phyloP scores from a whole-genome alignment of 2,888 invertebrate species.

The Cephus nigrinus region DNA sequence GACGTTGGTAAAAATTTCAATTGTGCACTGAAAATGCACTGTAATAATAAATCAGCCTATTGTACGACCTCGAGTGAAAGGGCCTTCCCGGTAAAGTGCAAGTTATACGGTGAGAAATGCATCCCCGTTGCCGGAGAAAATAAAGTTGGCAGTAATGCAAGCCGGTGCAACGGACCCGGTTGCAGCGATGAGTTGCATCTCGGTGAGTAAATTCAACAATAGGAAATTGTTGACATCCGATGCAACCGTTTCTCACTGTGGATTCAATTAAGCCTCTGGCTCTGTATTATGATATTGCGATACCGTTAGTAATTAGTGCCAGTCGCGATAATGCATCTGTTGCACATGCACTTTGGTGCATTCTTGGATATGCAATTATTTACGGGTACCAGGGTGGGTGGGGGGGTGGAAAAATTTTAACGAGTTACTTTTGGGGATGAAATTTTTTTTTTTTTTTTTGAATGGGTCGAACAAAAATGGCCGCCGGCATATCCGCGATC shows the following conservation, averaged over 20 bases:
- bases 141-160: constrained; percentile 46
- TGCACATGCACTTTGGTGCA: not conserved
- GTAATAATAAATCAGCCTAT: not conserved
- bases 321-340: not conserved
- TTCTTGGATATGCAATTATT: not conserved
- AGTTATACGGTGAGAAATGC: constrained; percentile 40
- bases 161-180: not conserved
- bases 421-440: not conserved
- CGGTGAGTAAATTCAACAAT: not conserved
- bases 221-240: constrained; percentile 12
- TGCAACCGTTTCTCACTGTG: constrained; percentile 10
- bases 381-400: not conserved
- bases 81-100: not conserved
- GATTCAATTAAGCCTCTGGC: constrained; percentile 10
- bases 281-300: not conserved
- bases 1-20: not conserved
- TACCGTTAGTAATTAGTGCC: not conserved
- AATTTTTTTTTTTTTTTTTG: not conserved
- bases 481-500: constrained; percentile 2
- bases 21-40: not conserved
- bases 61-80: not conserved
- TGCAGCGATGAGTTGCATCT: not conserved
- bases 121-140: constrained; percentile 33
- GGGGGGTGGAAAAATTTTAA: not conserved
- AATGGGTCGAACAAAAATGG: not conserved